Percentiles rank a stretch among this genome's conserved stretches.
Evolutionary conservation across 2,888 invertebrate species (phyloP).

Genomic region (Drosophila parthenogenetica): DNA sequence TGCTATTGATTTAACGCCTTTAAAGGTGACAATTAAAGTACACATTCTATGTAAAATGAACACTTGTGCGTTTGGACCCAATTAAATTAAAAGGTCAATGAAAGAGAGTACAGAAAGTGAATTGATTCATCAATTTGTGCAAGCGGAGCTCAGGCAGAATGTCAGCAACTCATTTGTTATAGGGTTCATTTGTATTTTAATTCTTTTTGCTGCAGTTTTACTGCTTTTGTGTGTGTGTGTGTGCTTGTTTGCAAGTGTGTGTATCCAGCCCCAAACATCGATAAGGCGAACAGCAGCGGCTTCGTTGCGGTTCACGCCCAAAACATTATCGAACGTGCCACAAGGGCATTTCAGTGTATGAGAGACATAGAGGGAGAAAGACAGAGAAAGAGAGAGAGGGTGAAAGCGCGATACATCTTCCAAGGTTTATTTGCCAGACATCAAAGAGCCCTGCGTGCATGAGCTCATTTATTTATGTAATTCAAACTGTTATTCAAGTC

Average conservation of each 20-base stretch:
- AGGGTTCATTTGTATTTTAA: conserved; percentile 35
- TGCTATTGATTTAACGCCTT: conserved; percentile 45
- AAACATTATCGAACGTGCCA: conserved; percentile 51
- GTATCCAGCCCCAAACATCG: conserved; percentile 43
- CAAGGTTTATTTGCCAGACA: conserved; percentile 41
- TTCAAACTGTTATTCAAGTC: conserved; percentile 2
- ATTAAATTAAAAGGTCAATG: conserved; percentile 61
- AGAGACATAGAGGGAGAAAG: not conserved
- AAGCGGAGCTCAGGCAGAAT: conserved; percentile 14
- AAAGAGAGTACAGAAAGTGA: conserved; percentile 33
- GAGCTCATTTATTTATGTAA: conserved; percentile 26
- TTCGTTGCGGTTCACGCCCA: conserved; percentile 66
- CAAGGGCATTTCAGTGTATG: conserved; percentile 1
- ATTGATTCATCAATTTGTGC: conserved; percentile 62
- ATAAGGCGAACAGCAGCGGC: conserved; percentile 54
- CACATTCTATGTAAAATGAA: conserved; percentile 28
- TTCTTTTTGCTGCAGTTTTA: conserved; percentile 28
- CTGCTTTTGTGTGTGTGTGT: conserved; percentile 13
- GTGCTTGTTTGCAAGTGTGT: conserved; percentile 10
- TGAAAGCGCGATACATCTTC: conserved; percentile 6
- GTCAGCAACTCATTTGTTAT: conserved; percentile 9
- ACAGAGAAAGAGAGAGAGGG: conserved; percentile 1
- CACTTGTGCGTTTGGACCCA: conserved; percentile 19
- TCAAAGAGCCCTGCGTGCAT: conserved; percentile 3
- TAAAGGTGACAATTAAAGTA: not conserved